Conservation (phyloP, 2,113 vertebrate genomes). For the Anser cygnoides region DNA sequence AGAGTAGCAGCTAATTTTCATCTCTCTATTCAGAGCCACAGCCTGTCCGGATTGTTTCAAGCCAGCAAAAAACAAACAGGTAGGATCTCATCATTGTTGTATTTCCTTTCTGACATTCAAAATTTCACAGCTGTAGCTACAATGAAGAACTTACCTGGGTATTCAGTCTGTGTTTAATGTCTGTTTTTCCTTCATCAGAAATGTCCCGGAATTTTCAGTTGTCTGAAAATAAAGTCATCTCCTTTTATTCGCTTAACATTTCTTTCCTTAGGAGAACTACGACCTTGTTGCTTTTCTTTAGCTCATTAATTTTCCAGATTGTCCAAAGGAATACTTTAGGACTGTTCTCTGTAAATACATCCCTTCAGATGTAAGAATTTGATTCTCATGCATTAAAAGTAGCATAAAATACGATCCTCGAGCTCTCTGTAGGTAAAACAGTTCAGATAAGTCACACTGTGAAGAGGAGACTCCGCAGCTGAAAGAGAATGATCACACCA, state of each 20-base stretch:
- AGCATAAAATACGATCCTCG: neutral
- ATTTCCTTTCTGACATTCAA: neutral
- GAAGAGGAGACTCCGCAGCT: constrained; percentile 4
- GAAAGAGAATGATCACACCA: neutral
- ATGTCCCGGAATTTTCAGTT: neutral
- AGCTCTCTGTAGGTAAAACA: constrained; percentile 30
- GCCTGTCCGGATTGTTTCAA: constrained; percentile 91
- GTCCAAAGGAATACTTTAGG: neutral
- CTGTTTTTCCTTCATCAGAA: constrained; percentile 7
- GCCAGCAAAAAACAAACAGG: constrained; percentile 93
- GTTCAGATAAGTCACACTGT: constrained; percentile 17
- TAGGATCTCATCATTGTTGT: constrained; percentile 59
- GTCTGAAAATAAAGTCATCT: neutral
- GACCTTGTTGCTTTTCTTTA: neutral
- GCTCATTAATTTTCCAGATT: neutral
- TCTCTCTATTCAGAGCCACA: constrained; percentile 79
- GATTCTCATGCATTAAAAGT: neutral
- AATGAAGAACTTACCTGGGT: neutral
- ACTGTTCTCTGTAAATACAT: constrained; percentile 1
- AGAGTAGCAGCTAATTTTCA: constrained; percentile 12
- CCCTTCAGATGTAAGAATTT: neutral
- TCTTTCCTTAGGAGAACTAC: neutral
- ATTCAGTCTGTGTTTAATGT: neutral
- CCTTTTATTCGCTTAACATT: neutral
- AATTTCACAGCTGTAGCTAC: constrained; percentile 3